Conservation (phyloP, 1,140 invertebrate genomes). For the Psilanteris sp. region DNA sequence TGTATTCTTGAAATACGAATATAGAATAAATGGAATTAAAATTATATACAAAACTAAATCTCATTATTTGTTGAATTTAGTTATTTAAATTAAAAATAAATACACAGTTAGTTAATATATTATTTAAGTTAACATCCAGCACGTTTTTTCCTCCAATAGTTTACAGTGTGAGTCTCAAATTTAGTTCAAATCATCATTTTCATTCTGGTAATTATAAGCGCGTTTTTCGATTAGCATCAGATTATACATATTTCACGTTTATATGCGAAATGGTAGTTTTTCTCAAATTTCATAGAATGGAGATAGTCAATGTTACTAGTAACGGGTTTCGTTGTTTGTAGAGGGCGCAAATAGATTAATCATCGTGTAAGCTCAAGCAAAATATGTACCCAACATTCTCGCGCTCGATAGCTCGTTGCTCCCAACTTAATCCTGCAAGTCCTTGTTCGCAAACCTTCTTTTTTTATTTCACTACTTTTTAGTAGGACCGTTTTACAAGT, state of each 20-base stretch:
- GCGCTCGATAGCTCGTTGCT: slow-evolving; percentile 48
- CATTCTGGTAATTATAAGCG: no score
- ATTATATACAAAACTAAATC: no score
- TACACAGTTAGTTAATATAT: no score
- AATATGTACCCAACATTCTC: slow-evolving; percentile 64
- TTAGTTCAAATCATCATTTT: no score
- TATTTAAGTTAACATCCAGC: no score
- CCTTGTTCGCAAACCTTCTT: slow-evolving; percentile 57
- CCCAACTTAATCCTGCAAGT: slow-evolving; percentile 67
- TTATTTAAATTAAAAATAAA: no score
- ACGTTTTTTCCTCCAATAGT: no score
- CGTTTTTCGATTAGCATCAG: slow-evolving; percentile 63
- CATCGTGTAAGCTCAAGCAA: slow-evolving; percentile 74
- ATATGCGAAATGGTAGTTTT: slow-evolving; percentile 66
- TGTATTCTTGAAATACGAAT: no score
- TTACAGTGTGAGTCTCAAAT: no score
- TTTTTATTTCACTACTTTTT: slow-evolving; percentile 46
- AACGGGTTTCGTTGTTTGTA: slow-evolving; percentile 70
- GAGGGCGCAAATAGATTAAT: slow-evolving; percentile 76
- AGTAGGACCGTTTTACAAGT: slow-evolving; percentile 32
- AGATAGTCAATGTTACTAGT: slow-evolving; percentile 16
- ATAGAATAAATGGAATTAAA: no score
- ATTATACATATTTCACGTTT: slow-evolving; percentile 64
- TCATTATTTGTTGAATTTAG: no score
- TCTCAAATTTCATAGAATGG: slow-evolving; percentile 37